A percentile compares a stretch with the other conserved stretches of the same genome.
These are phyloP conservation scores for Caprella mutica DNA, from an alignment of 2,888 invertebrate species.

Conservation along the genomic window DNA sequence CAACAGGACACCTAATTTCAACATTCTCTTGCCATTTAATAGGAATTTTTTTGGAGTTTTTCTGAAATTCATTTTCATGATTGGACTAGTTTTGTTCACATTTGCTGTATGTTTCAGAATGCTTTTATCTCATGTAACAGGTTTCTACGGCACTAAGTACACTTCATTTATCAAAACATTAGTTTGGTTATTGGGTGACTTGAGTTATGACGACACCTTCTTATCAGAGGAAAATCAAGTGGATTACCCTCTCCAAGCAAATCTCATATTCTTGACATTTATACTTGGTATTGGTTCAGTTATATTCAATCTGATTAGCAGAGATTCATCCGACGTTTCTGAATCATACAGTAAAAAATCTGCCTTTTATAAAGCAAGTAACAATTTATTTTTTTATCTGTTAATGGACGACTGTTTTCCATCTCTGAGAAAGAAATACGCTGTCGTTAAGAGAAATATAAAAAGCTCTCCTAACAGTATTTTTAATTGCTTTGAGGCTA, in stretches of 20 bases:
- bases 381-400: too few relatives aligned
- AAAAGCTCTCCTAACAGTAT: too few relatives aligned
- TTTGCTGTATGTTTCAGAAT: constrained; percentile 16
- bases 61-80: constrained; percentile 5
- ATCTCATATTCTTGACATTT: constrained; percentile 13
- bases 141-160: constrained; percentile 8
- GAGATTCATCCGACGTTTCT: not conserved
- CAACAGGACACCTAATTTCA: constrained; percentile 14
- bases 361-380: too few relatives aligned
- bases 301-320: constrained; percentile 10
- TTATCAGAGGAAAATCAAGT: not conserved
- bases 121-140: not conserved
- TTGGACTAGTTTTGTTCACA: constrained; percentile 6
- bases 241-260: constrained; percentile 9
- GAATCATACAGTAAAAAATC: too few relatives aligned
- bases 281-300: constrained; percentile 12
- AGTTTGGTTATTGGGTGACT: constrained; percentile 21
- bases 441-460: too few relatives aligned
- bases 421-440: too few relatives aligned
- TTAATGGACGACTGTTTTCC: too few relatives aligned
- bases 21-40: constrained; percentile 7
- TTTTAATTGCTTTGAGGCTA: too few relatives aligned
- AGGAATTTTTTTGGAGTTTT: not conserved
- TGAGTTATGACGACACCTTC: constrained; percentile 20
- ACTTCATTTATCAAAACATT: constrained; percentile 16